phyloP scores from a whole-genome alignment of 2,797 vertebrate species.

The Dicrostonyx torquatus region DNA sequence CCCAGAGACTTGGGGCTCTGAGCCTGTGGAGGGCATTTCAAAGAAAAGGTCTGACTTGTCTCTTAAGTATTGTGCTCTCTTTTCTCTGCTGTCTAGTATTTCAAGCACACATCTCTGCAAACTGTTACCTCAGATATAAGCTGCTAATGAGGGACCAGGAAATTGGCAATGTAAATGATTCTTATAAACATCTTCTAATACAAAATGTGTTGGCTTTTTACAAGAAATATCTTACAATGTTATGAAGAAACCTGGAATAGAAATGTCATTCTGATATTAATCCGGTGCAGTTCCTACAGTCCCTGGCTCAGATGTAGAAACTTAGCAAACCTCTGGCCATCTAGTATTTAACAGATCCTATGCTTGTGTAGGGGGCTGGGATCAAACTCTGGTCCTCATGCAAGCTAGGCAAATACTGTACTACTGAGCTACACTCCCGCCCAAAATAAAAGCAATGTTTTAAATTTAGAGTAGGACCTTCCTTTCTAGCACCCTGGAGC shows the following conservation, averaged over 20 bases:
- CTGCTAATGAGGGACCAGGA: neutral
- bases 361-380: neutral
- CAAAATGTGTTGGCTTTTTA: neutral
- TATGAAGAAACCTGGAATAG: neutral
- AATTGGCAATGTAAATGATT: neutral
- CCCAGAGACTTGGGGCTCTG: neutral
- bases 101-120: too few species aligned
- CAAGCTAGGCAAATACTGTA: neutral
- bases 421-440: neutral
- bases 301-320: slow-evolving; percentile 14
- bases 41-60: neutral
- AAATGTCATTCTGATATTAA: neutral
- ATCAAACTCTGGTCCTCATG: neutral
- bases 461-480: neutral
- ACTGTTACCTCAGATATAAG: neutral
- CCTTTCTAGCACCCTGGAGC: neutral
- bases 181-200: neutral
- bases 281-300: neutral
- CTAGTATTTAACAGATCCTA: neutral
- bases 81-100: neutral
- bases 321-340: neutral
- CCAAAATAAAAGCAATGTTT: neutral
- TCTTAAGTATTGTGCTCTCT: neutral
- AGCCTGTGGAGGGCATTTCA: neutral
- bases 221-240: neutral